Evolutionary conservation across 2,888 invertebrate genomes (phyloP), one percentile per base, ranked within the genome.

Genomic region (Argyresthia albistria): DNA sequence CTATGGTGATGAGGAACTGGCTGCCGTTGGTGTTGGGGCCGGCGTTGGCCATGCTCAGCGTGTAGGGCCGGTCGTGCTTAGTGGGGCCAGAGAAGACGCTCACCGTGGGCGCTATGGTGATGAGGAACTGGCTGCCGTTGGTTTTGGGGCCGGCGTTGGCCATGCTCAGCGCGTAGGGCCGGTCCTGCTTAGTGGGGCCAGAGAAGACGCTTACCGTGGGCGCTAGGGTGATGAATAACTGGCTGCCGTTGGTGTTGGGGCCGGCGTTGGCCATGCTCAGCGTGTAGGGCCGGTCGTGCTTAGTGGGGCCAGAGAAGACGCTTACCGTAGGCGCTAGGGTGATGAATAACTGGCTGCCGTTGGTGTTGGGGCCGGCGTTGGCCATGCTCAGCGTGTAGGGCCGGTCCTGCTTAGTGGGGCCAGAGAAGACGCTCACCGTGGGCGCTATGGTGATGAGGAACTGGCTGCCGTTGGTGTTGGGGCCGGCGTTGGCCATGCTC

Each of bases 311-410:
- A n/a, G n/a, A n/a, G n/a, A n/a, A n/a, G n/a, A n/a, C n/a, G n/a
- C n/a, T n/a, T n/a, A 95, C 96, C 57, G 98, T 97, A 11, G 98
- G 98, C 6, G 95, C 93, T 0, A 99, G 91, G 0, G 99, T 99
- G 63, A 99, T 94, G 77, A 99, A 99, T 88, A 99, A 99, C 88
- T 99, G 99, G 67, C 98, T 98, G 48, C 99, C 99, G 79, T 99
- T 99, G 10, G 98, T 95, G 76, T 97, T 94, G 25, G 98, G 94
- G 0, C 99, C 99, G 0, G 98, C 98, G 87, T 99, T 99, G 8
- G 99, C 99, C 99, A 99, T 99, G 70, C 36, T 36, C 36, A 36
- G 36, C 9, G 36, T 36, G 36, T 36, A 9, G 7, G 36, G 7
- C n/a, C n/a, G n/a, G n/a, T n/a, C n/a, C n/a, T n/a, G n/a, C n/a